Conservation (phyloP, 1,140 invertebrate species). For the Dendroctonus ponderosae region DNA sequence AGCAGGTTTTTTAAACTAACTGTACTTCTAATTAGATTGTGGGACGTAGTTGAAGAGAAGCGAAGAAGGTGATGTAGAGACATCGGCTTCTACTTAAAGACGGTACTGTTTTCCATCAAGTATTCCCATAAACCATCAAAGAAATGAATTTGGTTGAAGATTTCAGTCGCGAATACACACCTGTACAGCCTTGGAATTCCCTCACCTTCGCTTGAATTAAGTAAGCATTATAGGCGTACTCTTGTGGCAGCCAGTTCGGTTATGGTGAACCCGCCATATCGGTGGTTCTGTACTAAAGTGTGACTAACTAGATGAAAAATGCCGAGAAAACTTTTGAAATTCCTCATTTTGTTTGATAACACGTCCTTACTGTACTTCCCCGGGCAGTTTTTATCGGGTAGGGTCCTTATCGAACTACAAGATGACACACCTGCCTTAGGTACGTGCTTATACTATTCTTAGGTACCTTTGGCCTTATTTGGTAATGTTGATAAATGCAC, state of each 20-base stretch:
- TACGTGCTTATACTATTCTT: slow-evolving; percentile 49
- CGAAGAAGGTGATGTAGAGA: too few relatives aligned
- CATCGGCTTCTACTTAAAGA: too few relatives aligned
- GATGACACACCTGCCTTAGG: slow-evolving; percentile 88
- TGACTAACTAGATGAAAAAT: slow-evolving; percentile 53
- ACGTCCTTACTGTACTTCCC: slow-evolving; percentile 90
- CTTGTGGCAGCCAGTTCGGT: slow-evolving; percentile 24
- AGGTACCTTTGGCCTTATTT: slow-evolving; percentile 38
- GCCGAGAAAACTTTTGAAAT: slow-evolving; percentile 87
- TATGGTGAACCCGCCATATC: slow-evolving; percentile 20
- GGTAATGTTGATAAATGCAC: slow-evolving; percentile 19
- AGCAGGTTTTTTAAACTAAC: too few relatives aligned
- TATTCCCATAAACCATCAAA: background rate
- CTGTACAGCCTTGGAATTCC: slow-evolving; percentile 36
- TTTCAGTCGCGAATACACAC: slow-evolving; percentile 16
- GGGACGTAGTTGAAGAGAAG: too few relatives aligned
- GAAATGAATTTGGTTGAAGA: background rate
- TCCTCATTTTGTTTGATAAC: slow-evolving; percentile 91
- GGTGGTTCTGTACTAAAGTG: slow-evolving; percentile 5
- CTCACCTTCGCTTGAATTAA: slow-evolving; percentile 36
- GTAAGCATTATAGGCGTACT: slow-evolving; percentile 21
- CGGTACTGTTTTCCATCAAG: too few relatives aligned
- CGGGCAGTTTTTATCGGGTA: slow-evolving; percentile 85
- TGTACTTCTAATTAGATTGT: too few relatives aligned
- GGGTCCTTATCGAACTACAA: slow-evolving; percentile 87